Percentiles rank a stretch among this genome's conserved stretches.
phyloP scores from a whole-genome alignment of 2,113 vertebrate genomes.

The Protobothrops mucrosquamatus region DNA sequence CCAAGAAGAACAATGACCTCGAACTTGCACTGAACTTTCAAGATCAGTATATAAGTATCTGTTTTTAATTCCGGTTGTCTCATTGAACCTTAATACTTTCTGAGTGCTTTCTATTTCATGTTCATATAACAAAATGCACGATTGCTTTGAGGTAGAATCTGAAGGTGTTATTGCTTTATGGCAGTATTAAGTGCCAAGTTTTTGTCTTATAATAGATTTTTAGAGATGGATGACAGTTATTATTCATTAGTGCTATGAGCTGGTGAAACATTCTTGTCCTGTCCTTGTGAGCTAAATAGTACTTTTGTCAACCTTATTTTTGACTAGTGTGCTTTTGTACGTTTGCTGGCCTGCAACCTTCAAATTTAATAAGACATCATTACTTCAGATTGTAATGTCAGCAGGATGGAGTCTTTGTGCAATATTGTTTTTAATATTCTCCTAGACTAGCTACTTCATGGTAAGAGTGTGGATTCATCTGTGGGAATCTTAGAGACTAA shows the following conservation, averaged over 20 bases:
- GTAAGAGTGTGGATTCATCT: background rate
- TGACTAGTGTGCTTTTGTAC: background rate
- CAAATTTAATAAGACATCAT: background rate
- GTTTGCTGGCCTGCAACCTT: background rate
- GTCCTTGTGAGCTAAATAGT: background rate
- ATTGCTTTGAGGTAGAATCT: background rate
- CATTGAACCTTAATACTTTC: background rate
- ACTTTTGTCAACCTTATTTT: background rate
- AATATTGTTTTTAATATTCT: background rate
- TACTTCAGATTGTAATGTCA: background rate
- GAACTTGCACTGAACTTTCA: background rate
- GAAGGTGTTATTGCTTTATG: background rate
- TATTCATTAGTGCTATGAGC: background rate
- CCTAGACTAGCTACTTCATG: background rate
- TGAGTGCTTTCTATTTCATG: background rate
- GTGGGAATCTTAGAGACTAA: background rate
- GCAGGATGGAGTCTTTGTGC: background rate
- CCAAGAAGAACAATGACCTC: background rate
- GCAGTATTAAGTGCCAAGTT: background rate
- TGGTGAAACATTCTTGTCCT: background rate
- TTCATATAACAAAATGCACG: background rate
- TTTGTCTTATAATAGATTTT: background rate
- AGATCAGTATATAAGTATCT: background rate
- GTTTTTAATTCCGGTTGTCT: background rate
- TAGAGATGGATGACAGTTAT: background rate